Evolutionary conservation across 2,888 invertebrate genomes (phyloP).

Genomic region (Pristionchus exspectatus): DNA sequence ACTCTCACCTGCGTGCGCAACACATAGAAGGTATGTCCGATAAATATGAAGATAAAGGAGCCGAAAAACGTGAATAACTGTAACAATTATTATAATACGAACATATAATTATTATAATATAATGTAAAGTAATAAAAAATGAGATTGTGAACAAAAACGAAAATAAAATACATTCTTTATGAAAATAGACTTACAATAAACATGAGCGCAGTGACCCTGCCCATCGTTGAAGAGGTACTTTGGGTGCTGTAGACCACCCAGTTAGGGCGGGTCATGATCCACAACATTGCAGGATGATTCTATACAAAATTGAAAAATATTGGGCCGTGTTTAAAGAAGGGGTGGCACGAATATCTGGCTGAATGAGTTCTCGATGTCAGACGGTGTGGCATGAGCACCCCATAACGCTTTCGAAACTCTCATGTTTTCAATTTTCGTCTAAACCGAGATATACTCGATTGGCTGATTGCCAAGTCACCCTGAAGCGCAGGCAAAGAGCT

Average conservation of each 20-base stretch:
- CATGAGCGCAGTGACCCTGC: not conserved
- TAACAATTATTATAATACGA: not conserved
- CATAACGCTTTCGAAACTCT: too few relatives aligned
- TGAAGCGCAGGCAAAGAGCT: too few relatives aligned
- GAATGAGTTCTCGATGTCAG: too few relatives aligned
- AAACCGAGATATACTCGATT: too few relatives aligned
- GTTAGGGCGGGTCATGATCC: not conserved
- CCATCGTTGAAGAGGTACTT: not conserved
- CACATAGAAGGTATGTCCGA: not conserved
- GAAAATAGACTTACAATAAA: not conserved
- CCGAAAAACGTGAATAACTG: not conserved
- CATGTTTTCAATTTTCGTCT: too few relatives aligned
- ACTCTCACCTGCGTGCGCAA: not conserved
- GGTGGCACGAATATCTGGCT: too few relatives aligned
- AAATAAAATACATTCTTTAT: not conserved
- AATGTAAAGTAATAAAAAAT: too few relatives aligned
- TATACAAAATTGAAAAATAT: too few relatives aligned
- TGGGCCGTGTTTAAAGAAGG: too few relatives aligned
- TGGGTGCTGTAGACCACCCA: not conserved
- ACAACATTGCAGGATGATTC: not conserved
- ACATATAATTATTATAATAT: too few relatives aligned
- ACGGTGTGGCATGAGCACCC: too few relatives aligned
- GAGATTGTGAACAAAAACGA: not conserved
- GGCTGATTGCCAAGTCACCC: too few relatives aligned
- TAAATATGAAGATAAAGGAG: not conserved